Evolutionary conservation across 2,797 vertebrate species (phyloP), one percentile per base, ranked within the genome.

Genomic region (Girardinus metallicus): DNA sequence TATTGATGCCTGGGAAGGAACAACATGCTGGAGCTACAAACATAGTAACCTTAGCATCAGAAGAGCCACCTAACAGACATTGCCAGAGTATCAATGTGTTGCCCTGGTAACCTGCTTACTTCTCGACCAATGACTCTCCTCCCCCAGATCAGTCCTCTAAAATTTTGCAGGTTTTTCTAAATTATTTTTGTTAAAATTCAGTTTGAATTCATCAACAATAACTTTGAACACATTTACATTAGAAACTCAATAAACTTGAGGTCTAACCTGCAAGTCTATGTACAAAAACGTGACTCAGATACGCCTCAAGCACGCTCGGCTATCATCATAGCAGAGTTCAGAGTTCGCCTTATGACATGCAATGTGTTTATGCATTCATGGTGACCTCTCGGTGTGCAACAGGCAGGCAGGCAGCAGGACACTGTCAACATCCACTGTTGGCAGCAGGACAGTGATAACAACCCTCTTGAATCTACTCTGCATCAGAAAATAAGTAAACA

Each of bases 381-480:
- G 44, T 55, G 57, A 36, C 46, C 57, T 79, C 41, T 57, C 23
- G 80, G 47, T n/a, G 47, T 10, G 74, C 51, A 39, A 88, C 41
- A 74, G 73, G 49, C 62, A 74, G 73, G 49, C 62, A 62, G 43
- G 31, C 71, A 80, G 26, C 36, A 70, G 74, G 46, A 74, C 49
- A 80, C 83, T 75, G 77, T 29, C 51, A 87, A 49, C 73, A 77
- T 47, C 49, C 60, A 3, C 46, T 53, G 13, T 80, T 86, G 77
- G 80, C 79, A 86, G 74, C 43, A 83, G 34, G 12, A 73, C 31
- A 31, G 68, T 55, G 68, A 91, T 77, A 86, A 89, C 71, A 81
- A 47, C 66, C 53, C 18, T 76, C 68, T 78, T 78, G 70, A 46
- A 79, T 74, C 72, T 26, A 66, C 16, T 73, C 74, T 75, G 66